Conservation (phyloP, 2,113 vertebrate species). For the Gambusia affinis region DNA sequence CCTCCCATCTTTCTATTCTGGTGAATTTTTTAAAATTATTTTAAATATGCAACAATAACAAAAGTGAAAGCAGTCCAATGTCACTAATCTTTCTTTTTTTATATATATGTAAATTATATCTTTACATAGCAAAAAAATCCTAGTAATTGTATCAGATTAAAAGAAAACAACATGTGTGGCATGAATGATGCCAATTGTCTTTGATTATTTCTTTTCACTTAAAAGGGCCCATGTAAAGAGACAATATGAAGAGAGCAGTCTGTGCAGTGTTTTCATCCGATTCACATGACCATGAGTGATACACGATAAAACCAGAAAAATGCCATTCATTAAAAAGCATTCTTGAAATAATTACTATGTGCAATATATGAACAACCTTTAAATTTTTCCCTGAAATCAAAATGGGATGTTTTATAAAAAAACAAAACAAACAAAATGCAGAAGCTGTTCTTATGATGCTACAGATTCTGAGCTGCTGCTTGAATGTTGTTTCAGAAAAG, state of each 20-base stretch:
- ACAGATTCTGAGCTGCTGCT: too few species aligned
- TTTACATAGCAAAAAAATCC: too few species aligned
- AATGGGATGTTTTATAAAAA: not conserved
- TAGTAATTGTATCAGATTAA: too few species aligned
- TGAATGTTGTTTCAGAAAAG: too few species aligned
- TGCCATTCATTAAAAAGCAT: not conserved
- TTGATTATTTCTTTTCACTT: not conserved
- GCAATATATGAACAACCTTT: not conserved
- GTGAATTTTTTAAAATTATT: not conserved
- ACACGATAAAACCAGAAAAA: not conserved
- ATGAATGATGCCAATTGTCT: not conserved
- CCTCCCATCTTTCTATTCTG: too few species aligned
- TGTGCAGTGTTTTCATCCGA: not conserved
- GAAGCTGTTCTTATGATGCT: not conserved
- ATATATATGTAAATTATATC: too few species aligned
- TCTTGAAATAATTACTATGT: not conserved
- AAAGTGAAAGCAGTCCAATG: not conserved
- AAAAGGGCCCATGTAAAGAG: too few species aligned
- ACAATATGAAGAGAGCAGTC: not conserved
- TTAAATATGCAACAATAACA: not conserved
- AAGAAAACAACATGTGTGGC: too few species aligned
- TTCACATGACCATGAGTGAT: not conserved
- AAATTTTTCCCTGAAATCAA: not conserved
- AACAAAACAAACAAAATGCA: too few species aligned
- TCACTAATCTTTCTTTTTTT: too few species aligned